Evolutionary conservation across 2,797 vertebrate species (phyloP).

Genomic region (Anguilla megastoma): DNA sequence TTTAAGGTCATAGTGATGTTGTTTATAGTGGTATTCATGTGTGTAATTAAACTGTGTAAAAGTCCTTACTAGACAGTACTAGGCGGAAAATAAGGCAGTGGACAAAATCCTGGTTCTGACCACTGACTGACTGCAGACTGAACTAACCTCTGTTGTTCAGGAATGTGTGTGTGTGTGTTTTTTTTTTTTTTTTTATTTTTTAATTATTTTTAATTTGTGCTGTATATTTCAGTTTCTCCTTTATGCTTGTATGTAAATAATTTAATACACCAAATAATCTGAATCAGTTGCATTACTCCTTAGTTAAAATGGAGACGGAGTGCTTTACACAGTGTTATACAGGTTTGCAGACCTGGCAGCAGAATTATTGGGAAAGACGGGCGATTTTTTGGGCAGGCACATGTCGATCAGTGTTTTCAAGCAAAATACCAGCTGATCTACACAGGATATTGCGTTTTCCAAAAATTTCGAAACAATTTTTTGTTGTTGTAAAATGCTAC

Average conservation of each 20-base stretch:
- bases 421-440: too few species aligned
- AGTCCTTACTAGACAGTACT: background rate
- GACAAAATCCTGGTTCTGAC: constrained; percentile 81
- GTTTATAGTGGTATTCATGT: constrained; percentile 43
- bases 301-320: background rate
- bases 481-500: too few species aligned
- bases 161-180: constrained; percentile 28
- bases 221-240: background rate
- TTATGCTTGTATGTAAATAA: constrained; percentile 17
- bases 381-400: too few species aligned
- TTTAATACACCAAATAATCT: background rate
- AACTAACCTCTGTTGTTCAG: background rate
- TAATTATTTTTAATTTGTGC: background rate
- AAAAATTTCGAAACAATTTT: too few species aligned
- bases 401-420: too few species aligned
- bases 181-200: background rate
- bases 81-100: constrained; percentile 65
- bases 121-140: constrained; percentile 56
- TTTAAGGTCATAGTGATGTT: constrained; percentile 50
- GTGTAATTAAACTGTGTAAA: constrained; percentile 37
- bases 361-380: too few species aligned
- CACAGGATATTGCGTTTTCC: too few species aligned
- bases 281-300: constrained; percentile 16
- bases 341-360: background rate
- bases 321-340: background rate